Conservation (phyloP, 2,888 invertebrate genomes). For the Drosophila parthenogenetica region DNA sequence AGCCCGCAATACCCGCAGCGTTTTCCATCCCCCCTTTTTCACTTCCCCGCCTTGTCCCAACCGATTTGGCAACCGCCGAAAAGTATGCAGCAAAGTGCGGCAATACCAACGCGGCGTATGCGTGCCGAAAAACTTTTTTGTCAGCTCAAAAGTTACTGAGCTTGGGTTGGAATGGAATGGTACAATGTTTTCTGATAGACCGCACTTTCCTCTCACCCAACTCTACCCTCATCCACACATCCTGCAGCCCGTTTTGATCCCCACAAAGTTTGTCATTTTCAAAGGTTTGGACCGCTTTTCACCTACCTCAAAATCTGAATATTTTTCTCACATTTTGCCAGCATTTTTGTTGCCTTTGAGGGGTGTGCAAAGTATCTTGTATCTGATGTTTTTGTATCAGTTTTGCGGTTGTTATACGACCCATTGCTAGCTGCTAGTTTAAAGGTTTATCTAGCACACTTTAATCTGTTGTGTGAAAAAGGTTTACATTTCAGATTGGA, state of each 20-base stretch:
- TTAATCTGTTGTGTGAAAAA: conserved; percentile 20
- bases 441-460: not conserved
- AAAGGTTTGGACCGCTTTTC: conserved; percentile 39
- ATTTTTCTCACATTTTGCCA: conserved; percentile 69
- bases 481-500: conserved; percentile 1
- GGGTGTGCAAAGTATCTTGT: conserved; percentile 56
- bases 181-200: conserved; percentile 16
- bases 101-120: conserved; percentile 68
- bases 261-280: conserved; percentile 66
- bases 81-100: conserved; percentile 75
- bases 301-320: conserved; percentile 32
- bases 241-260: not conserved
- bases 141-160: conserved; percentile 64
- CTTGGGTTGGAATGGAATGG: conserved; percentile 30
- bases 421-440: conserved; percentile 15
- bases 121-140: conserved; percentile 78
- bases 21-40: not conserved
- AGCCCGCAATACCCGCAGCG: conserved; percentile 44
- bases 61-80: conserved; percentile 51
- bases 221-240: not conserved
- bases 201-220: not conserved
- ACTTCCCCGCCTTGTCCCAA: not conserved
- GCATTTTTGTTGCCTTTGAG: conserved; percentile 66
- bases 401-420: conserved; percentile 29
- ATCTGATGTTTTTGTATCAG: conserved; percentile 55